A percentile compares a stretch with the other conserved stretches of the same genome.
phyloP scores from a whole-genome alignment of 1,140 invertebrate genomes.

The Apis laboriosa region DNA sequence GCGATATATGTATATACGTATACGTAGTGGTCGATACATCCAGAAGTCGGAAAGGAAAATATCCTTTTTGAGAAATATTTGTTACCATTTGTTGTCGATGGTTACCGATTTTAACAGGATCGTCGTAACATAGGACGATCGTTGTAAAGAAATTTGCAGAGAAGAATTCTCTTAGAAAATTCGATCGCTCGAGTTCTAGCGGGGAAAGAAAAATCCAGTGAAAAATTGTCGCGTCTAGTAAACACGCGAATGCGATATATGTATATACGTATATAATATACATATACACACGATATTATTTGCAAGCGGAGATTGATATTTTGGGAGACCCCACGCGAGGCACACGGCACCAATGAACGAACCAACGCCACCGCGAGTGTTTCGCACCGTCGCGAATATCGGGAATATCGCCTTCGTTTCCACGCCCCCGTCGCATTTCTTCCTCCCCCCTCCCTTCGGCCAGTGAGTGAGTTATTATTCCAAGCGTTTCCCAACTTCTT shows the following conservation, averaged over 20 bases:
- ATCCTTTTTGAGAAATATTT: no score
- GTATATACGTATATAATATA: conserved; percentile 2
- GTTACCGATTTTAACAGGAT: no score
- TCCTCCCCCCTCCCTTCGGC: conserved; percentile 11
- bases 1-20: no score
- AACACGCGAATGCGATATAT: no score
- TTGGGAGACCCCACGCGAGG: conserved; percentile 74
- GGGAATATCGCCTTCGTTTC: not conserved
- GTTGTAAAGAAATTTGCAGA: no score
- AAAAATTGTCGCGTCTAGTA: not conserved
- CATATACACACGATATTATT: conserved; percentile 64
- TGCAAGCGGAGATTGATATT: conserved; percentile 76
- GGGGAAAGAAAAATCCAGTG: not conserved
- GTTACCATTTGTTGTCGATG: no score
- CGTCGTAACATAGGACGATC: no score
- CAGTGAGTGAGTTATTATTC: not conserved
- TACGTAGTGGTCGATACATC: no score
- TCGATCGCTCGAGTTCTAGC: not conserved
- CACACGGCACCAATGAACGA: conserved; percentile 76
- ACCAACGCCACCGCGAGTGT: conserved; percentile 38
- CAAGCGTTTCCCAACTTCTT: conserved; percentile 18
- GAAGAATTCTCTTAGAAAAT: no score
- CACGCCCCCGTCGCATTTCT: conserved; percentile 28
- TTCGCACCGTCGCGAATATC: conserved; percentile 44
- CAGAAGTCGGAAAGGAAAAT: no score